These are phyloP conservation scores for Pachyrhynchus sulphureomaculatus DNA, from an alignment of 1,140 invertebrate genomes.

Conservation along the genomic window DNA sequence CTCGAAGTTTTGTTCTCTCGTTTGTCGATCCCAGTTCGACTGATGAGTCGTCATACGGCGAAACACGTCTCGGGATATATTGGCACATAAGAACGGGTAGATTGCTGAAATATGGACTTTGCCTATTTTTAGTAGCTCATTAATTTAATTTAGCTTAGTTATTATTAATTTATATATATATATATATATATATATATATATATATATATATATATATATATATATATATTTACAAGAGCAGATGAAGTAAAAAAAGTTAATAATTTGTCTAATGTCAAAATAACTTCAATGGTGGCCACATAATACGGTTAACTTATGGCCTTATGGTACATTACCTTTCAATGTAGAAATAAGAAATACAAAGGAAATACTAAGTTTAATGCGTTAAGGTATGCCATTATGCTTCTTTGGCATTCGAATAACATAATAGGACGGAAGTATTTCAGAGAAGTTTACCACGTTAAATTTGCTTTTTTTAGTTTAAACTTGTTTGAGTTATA, in stretches of 20 bases:
- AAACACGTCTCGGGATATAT: too few species aligned
- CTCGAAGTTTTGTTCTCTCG: too few species aligned
- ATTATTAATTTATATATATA: too few species aligned
- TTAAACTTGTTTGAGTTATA: neutral
- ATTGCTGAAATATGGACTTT: too few species aligned
- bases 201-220: too few species aligned
- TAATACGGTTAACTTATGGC: conserved; percentile 3
- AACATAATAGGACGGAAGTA: conserved; percentile 21
- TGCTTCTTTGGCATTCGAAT: conserved; percentile 7
- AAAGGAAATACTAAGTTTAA: conserved; percentile 12
- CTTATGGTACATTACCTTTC: conserved; percentile 21
- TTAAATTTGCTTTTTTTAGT: neutral
- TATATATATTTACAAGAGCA: too few species aligned
- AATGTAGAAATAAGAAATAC: conserved; percentile 18
- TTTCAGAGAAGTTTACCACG: conserved; percentile 1
- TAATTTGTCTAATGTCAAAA: neutral
- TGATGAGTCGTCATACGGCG: too few species aligned
- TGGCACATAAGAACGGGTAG: too few species aligned
- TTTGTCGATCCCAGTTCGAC: too few species aligned
- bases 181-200: too few species aligned
- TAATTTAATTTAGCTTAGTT: too few species aligned
- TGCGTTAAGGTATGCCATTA: conserved; percentile 16
- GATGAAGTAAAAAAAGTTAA: neutral
- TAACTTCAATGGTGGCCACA: neutral
- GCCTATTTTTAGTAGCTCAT: too few species aligned